Percentiles rank a stretch among this genome's conserved stretches.
These are phyloP conservation scores for Zalophus californianus DNA, from an alignment of 2,797 vertebrate species.

Conservation along the genomic window DNA sequence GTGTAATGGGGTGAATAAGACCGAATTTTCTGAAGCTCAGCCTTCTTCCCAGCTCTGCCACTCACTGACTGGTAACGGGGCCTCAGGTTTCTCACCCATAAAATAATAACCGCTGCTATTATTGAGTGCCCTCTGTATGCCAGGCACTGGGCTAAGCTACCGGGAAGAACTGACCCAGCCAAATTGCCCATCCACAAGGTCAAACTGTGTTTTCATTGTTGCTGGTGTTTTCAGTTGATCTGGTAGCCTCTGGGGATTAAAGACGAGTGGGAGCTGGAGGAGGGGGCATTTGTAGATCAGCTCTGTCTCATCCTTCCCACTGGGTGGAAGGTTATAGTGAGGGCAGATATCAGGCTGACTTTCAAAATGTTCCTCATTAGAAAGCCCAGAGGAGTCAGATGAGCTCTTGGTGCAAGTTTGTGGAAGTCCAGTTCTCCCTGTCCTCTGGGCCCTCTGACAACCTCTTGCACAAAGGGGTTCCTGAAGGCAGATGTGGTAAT, in stretches of 20 bases:
- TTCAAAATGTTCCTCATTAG: too few relatives aligned
- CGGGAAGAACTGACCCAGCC: neutral
- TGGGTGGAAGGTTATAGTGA: neutral
- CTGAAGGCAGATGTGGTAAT: neutral
- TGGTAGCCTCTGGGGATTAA: neutral
- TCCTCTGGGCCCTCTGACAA: neutral
- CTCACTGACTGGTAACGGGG: neutral
- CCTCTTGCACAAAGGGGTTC: neutral
- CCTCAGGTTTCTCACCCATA: neutral
- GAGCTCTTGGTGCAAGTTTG: neutral
- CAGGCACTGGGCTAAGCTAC: neutral
- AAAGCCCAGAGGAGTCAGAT: neutral
- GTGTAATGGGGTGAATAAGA: neutral
- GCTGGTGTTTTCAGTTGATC: neutral
- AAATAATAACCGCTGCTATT: neutral
- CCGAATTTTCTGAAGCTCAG: neutral
- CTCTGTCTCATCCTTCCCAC: too few relatives aligned
- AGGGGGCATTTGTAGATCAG: neutral
- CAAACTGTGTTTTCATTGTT: neutral
- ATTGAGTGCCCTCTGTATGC: neutral
- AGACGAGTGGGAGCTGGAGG: too few relatives aligned
- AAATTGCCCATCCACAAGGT: neutral
- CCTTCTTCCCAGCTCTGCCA: neutral
- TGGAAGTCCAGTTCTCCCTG: neutral
- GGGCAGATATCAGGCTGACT: neutral